Base-by-base conservation (phyloP, 2,888 invertebrate genomes). In the Electrophaes corylata region DNA sequence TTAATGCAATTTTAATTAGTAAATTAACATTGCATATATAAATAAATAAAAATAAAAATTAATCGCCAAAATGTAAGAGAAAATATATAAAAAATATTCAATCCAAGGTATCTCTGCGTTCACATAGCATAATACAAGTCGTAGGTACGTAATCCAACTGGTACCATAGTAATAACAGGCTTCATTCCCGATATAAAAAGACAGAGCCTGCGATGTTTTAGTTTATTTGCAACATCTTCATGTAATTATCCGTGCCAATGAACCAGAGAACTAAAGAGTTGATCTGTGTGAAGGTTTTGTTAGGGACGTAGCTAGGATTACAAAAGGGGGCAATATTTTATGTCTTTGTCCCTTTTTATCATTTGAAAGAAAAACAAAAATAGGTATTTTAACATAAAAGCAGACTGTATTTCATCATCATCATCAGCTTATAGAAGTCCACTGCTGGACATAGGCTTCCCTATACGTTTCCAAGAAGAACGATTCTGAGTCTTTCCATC, bases 161-260 rank as follows among this genome's bases (percentile, higher is more conserved):
- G 51, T 50, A 59, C 31, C 26, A 69, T 74, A 18, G 39, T 18
- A 75, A 76, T 76, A 73, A 72, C 72, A 66, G 63, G 60, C 71
- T 70, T 74, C 75, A 75, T 76, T 72, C 72, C 69, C 66, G 69
- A 68, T 71, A 70, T 71, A 80, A 82, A 83, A 83, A 78, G 66
- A 74, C 76, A 66, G 61, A 57, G 64, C 62, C 40, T 60, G 62
- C 62, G 67, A 62, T 67, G 62, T 76, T 75, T 76, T 71, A 62
- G 67, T 69, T 75, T 79, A 73, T 77, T 83, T 78, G 73, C 71
- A 72, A 73, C 72, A 73, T 73, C 78, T 71, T 72, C 69, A 68
- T 76, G 80, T 84, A 87, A 87, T 87, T 86, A 86, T 80, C 77
- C 72, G 75, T 75, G 83, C 75, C 82, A 81, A 81, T 79, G 84